Percentiles rank a stretch among this genome's conserved stretches.
phyloP scores from a whole-genome alignment of 1,140 invertebrate genomes.

The Lepidurus couesii region DNA sequence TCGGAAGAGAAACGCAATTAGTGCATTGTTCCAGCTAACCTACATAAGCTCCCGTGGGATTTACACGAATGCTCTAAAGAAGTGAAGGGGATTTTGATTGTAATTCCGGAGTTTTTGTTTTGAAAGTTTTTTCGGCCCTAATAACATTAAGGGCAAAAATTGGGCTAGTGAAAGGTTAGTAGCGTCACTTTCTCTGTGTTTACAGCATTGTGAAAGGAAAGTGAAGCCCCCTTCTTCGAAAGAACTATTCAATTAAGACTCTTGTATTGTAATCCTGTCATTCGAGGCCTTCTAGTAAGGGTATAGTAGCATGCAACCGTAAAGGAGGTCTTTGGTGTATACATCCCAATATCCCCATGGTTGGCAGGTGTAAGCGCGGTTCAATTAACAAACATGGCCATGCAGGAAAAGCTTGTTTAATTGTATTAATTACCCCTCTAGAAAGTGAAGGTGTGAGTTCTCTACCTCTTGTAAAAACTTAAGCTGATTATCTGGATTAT shows the following conservation, averaged over 20 bases:
- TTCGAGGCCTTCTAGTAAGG: neutral
- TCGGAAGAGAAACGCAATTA: neutral
- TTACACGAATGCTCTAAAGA: neutral
- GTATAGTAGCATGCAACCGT: neutral
- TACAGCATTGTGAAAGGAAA: neutral
- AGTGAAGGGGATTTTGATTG: neutral
- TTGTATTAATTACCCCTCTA: neutral
- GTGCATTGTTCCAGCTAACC: neutral
- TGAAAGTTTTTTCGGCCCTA: neutral
- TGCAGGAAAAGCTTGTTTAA: neutral
- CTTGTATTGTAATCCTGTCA: constrained; percentile 1
- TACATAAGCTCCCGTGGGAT: neutral
- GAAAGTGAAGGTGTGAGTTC: neutral
- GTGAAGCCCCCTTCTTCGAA: neutral
- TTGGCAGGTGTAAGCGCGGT: neutral
- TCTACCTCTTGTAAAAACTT: neutral
- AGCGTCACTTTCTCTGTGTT: neutral
- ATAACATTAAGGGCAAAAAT: neutral
- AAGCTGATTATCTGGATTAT: neutral
- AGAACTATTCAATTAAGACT: neutral
- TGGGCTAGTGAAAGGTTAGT: neutral
- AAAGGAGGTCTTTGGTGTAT: neutral
- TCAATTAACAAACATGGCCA: neutral
- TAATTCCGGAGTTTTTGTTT: neutral
- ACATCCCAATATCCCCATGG: too few species aligned